These are phyloP conservation scores for Liasis olivaceus DNA, from an alignment of 2,797 vertebrate species.

Conservation along the genomic window DNA sequence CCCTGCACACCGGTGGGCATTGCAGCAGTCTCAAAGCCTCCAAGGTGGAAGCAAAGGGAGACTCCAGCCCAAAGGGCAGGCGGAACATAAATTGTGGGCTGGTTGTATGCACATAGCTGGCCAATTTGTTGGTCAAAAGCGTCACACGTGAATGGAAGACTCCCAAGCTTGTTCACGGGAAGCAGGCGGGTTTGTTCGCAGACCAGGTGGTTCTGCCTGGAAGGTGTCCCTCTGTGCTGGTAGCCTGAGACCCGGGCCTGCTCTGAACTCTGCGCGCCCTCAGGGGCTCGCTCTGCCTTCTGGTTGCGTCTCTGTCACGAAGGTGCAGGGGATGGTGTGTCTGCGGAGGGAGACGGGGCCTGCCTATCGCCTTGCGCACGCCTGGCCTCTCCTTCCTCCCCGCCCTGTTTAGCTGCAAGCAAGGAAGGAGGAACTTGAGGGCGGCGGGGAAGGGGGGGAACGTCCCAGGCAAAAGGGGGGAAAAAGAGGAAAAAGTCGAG, in stretches of 20 bases:
- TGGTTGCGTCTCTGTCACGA: accelerated
- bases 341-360: background rate
- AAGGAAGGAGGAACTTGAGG: background rate
- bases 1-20: too few relatives aligned
- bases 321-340: background rate
- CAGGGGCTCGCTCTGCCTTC: background rate
- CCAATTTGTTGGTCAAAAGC: too few relatives aligned
- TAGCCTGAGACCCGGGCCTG: background rate
- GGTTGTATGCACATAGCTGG: too few relatives aligned
- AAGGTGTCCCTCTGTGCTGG: background rate
- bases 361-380: too few relatives aligned
- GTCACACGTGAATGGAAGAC: background rate
- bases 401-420: too few relatives aligned
- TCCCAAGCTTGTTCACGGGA: background rate
- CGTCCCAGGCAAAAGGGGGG: background rate
- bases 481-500: background rate
- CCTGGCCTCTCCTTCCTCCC: background rate
- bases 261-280: background rate
- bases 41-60: too few relatives aligned
- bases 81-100: too few relatives aligned
- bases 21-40: too few relatives aligned
- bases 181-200: background rate
- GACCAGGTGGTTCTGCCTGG: background rate
- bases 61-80: too few relatives aligned
- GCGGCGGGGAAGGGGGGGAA: background rate